phyloP scores from a whole-genome alignment of 2,113 vertebrate species.

The Esox niger region DNA sequence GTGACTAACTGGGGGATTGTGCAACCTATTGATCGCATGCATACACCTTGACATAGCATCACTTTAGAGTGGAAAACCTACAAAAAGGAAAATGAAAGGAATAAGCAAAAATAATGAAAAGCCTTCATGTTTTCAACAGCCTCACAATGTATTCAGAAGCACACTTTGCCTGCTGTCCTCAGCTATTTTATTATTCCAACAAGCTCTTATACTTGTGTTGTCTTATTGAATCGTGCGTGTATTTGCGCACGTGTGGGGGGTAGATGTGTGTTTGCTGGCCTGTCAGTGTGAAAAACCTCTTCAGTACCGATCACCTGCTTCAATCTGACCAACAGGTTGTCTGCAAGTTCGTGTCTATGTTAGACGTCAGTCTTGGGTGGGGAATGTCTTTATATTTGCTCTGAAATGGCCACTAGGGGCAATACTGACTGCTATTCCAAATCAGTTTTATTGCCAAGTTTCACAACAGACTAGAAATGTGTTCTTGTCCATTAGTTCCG shows the following conservation, averaged over 20 bases:
- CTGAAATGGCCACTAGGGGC: too few relatives aligned
- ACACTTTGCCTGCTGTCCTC: conserved; percentile 29
- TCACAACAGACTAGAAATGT: too few relatives aligned
- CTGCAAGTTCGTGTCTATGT: too few relatives aligned
- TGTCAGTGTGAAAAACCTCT: conserved; percentile 4
- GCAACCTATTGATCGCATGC: conserved; percentile 20
- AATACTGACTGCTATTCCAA: too few relatives aligned
- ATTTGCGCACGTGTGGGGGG: conserved; percentile 37
- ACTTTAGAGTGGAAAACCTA: background rate
- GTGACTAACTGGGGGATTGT: background rate
- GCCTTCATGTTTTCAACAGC: conserved; percentile 20
- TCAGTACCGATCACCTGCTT: conserved; percentile 43
- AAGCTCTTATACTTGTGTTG: conserved; percentile 47
- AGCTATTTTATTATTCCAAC: conserved; percentile 28
- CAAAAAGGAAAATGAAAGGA: conserved; percentile 2
- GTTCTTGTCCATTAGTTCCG: too few relatives aligned
- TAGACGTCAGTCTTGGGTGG: too few relatives aligned
- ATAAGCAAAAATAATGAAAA: conserved; percentile 8
- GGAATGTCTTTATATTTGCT: too few relatives aligned
- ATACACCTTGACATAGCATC: conserved; percentile 8
- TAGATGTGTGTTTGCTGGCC: background rate
- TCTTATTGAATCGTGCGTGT: conserved; percentile 46
- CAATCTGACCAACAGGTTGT: too few relatives aligned
- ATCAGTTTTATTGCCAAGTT: too few relatives aligned
- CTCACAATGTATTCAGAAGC: conserved; percentile 36